These are phyloP conservation scores for Carassius auratus DNA, from an alignment of 2,113 vertebrate genomes.

Conservation along the genomic window DNA sequence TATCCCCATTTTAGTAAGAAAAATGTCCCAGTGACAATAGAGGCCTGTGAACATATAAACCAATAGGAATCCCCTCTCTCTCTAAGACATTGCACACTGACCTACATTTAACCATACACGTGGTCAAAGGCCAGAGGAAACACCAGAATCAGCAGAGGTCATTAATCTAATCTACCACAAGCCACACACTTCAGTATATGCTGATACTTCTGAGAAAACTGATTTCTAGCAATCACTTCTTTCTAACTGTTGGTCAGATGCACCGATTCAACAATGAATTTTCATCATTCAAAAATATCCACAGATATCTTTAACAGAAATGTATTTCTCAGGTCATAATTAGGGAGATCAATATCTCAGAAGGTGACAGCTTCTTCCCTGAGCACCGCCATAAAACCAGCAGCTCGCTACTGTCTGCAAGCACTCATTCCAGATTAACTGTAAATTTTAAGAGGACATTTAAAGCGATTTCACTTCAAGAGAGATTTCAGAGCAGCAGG, in stretches of 20 bases:
- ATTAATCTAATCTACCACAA: background rate
- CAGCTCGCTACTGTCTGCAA: background rate
- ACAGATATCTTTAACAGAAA: background rate
- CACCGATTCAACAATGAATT: background rate
- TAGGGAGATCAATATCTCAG: background rate
- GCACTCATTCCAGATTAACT: slow-evolving; percentile 14
- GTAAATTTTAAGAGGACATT: slow-evolving; percentile 14
- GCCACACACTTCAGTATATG: background rate
- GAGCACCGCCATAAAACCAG: background rate
- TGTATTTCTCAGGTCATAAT: background rate
- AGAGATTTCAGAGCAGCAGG: background rate
- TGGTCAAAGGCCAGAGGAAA: slow-evolving; percentile 4
- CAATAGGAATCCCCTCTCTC: slow-evolving; percentile 16
- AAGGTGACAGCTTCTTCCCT: background rate
- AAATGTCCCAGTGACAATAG: background rate
- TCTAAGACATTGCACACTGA: background rate
- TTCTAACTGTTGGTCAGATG: background rate
- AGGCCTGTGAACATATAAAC: background rate
- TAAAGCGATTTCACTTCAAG: slow-evolving; percentile 2
- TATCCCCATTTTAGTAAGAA: background rate
- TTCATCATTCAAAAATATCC: background rate
- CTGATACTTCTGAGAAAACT: background rate
- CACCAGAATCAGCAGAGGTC: background rate
- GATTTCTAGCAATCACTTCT: background rate
- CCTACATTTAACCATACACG: slow-evolving; percentile 28